These are phyloP conservation scores for Pycnomerus fuliginosus DNA, from an alignment of 2,888 invertebrate genomes.

Conservation along the genomic window DNA sequence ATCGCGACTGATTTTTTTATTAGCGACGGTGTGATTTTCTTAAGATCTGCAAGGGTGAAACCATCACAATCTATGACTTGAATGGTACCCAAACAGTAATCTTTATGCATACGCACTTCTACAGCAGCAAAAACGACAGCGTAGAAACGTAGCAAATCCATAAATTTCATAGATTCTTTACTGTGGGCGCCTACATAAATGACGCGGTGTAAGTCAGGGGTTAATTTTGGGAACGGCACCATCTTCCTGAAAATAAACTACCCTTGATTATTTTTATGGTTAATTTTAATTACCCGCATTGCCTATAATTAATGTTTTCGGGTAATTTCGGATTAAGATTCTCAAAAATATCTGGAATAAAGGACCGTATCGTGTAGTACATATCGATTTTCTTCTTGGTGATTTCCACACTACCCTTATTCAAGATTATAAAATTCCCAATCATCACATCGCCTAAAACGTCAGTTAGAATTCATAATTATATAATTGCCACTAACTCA, in stretches of 20 bases:
- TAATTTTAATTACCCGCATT: constrained; percentile 31
- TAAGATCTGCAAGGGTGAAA: constrained; percentile 1
- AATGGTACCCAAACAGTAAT: neutral
- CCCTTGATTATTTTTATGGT: constrained; percentile 2
- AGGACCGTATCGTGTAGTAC: constrained; percentile 34
- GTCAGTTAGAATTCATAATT: neutral
- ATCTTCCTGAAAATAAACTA: neutral
- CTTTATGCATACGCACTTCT: neutral
- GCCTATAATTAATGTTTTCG: too few relatives aligned
- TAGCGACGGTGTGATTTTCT: constrained; percentile 1
- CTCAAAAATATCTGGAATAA: constrained; percentile 34
- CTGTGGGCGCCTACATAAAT: neutral
- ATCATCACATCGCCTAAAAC: constrained; percentile 14
- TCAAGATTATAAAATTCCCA: constrained; percentile 31
- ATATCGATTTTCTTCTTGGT: constrained; percentile 38
- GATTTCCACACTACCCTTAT: constrained; percentile 36
- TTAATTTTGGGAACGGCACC: neutral
- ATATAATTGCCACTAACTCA: neutral
- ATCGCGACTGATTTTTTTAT: constrained; percentile 2
- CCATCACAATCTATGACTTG: constrained; percentile 2
- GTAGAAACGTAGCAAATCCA: neutral
- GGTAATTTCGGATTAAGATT: constrained; percentile 19
- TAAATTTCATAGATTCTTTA: too few relatives aligned
- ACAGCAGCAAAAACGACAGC: neutral
- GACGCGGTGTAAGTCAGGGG: neutral